Base-by-base conservation (phyloP, 1,140 invertebrate species). In the Listronotus bonariensis region DNA sequence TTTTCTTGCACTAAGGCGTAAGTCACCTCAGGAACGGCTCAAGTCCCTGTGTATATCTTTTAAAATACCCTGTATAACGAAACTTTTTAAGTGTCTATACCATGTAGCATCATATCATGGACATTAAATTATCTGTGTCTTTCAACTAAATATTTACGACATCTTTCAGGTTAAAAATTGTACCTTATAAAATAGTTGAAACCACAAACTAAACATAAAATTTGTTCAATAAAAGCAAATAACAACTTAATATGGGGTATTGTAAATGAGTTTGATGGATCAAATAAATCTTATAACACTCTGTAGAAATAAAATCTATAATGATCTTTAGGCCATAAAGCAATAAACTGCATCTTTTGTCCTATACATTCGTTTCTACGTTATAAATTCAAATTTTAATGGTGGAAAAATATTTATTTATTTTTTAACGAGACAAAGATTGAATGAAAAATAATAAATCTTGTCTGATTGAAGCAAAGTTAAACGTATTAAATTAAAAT, bases 161-260 rank as follows among this genome's bases (percentile, higher is more conserved):
- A 26, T 26, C 20, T 26, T 26, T 26, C 20, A 26, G 20, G 20
- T 26, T 26, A 26, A 26, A 26, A 26, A 26, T 26, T 26, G 20
- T 26, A 9, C 9, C 7, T 46, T 46, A 17, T 46, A 26, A 18
- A 46, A 46, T 17, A 46, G 15, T 26, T 2, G 9, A 18, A 14
- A 46, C 34, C 41, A 56, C 41, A 32, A 56, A 45, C 17, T 43
- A 18, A 56, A 56, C 54, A 45, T 34, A 17, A 56, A 56, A 38
- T 43, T 26, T 56, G 40, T 43, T 43, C 42, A 14, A 42, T 56
- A 56, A 56, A 56, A 56, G 40, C 42, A 43, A 41, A 55, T 55
- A 56, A 56, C 54, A 56, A 56, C 54, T 56, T 56, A 56, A 56
- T 56, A 56, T 42, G 41, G 54, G 54, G 54, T 56, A 56, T 56